Evolutionary conservation across 2,113 vertebrate species (phyloP).

Genomic region (Ursus arctos): DNA sequence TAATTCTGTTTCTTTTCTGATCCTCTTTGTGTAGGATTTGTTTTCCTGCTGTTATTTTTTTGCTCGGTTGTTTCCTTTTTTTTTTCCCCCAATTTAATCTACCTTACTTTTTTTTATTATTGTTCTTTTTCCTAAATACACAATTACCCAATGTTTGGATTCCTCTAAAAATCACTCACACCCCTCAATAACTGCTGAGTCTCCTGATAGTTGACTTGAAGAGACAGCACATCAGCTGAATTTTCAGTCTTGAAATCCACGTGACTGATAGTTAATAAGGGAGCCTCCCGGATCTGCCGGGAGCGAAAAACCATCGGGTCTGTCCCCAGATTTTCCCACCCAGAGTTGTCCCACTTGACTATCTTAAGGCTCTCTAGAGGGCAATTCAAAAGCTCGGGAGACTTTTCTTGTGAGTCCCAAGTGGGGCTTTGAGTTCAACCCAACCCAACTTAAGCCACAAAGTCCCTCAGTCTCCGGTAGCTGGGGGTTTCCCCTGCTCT

Average conservation of each 20-base stretch:
- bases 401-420: not conserved
- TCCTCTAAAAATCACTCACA: not conserved
- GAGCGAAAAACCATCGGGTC: not conserved
- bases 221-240: not conserved
- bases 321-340: not conserved
- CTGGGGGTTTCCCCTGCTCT: constrained; percentile 2
- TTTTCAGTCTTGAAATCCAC: not conserved
- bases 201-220: not conserved
- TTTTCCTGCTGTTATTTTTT: not conserved
- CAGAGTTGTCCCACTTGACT: not conserved
- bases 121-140: not conserved
- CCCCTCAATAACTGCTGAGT: not conserved
- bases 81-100: not conserved
- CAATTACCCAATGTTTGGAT: not conserved
- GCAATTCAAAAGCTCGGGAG: not conserved
- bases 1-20: not conserved
- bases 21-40: not conserved
- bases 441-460: not conserved
- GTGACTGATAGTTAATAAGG: not conserved
- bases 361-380: not conserved
- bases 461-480: not conserved
- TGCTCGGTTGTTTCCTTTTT: not conserved
- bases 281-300: not conserved
- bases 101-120: not conserved
- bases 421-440: not conserved